Percentiles rank a stretch among this genome's conserved stretches.
Conservation (phyloP, 2,797 vertebrate species). For the Momotus momota region DNA sequence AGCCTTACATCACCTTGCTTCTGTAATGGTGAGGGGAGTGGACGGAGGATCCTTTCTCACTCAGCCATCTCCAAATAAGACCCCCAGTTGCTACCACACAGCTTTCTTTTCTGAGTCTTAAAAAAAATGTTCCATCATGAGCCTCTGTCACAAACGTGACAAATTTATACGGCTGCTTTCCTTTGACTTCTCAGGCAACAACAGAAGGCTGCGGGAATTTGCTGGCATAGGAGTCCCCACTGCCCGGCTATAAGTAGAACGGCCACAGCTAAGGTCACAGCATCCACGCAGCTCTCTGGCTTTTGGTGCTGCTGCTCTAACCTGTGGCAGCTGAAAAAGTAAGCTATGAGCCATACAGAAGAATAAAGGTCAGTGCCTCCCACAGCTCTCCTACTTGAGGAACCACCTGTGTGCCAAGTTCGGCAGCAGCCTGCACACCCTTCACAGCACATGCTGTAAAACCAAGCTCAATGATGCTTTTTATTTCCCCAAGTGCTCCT, state of each 20-base stretch:
- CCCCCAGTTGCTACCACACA: neutral
- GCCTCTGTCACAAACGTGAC: neutral
- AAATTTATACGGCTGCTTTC: neutral
- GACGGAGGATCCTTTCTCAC: neutral
- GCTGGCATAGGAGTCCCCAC: fast-evolving
- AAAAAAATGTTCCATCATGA: neutral
- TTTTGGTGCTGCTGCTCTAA: neutral
- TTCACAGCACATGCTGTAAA: neutral
- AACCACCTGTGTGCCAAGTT: neutral
- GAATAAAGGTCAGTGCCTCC: neutral
- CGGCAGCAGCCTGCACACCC: neutral
- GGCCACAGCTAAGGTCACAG: neutral
- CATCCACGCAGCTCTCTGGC: neutral
- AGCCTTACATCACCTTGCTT: neutral
- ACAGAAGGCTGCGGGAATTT: neutral
- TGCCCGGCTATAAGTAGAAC: neutral
- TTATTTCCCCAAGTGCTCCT: neutral
- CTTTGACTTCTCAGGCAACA: neutral
- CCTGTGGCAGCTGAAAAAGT: neutral
- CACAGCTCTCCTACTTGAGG: neutral
- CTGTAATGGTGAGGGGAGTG: neutral
- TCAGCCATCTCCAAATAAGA: neutral
- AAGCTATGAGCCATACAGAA: neutral
- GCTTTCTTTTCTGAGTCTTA: neutral
- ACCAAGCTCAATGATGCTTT: neutral